Percentiles rank a stretch among this genome's conserved stretches.
These are phyloP conservation scores for Mylabris phalerata DNA, from an alignment of 1,140 invertebrate genomes.

Conservation along the genomic window DNA sequence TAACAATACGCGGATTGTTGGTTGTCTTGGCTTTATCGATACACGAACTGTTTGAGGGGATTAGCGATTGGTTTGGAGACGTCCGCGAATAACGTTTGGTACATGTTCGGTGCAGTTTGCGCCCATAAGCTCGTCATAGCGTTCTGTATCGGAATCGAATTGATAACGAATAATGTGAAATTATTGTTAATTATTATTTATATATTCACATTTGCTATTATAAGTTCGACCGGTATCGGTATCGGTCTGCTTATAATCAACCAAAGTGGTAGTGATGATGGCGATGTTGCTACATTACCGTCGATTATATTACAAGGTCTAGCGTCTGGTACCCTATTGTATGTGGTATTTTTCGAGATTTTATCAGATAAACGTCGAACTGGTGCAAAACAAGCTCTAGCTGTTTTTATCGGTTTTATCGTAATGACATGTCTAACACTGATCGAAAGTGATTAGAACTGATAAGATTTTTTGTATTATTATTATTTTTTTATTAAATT, in stretches of 20 bases:
- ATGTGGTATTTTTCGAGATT: constrained; percentile 65
- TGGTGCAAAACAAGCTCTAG: constrained; percentile 60
- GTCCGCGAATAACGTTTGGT: constrained; percentile 61
- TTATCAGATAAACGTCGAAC: constrained; percentile 49
- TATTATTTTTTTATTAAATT: constrained; percentile 2
- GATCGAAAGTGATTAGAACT: constrained; percentile 2
- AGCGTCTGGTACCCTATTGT: constrained; percentile 58
- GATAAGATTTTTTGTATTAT: neutral
- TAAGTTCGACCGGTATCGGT: constrained; percentile 50
- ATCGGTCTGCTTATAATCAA: constrained; percentile 42
- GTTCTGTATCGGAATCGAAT: constrained; percentile 48
- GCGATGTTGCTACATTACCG: constrained; percentile 23
- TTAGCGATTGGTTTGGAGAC: constrained; percentile 78
- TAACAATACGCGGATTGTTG: constrained; percentile 64
- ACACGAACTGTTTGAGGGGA: constrained; percentile 89
- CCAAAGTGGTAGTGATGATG: constrained; percentile 8
- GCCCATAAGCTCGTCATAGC: constrained; percentile 57
- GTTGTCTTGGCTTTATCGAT: constrained; percentile 82
- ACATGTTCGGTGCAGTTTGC: constrained; percentile 45
- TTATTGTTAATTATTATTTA: constrained; percentile 39
- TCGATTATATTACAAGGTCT: constrained; percentile 50
- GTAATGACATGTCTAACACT: constrained; percentile 60
- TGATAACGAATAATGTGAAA: constrained; percentile 40
- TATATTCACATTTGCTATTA: constrained; percentile 47
- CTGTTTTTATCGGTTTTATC: constrained; percentile 66